Conservation (phyloP, 1,140 invertebrate species). For the Eulimnadia texana region DNA sequence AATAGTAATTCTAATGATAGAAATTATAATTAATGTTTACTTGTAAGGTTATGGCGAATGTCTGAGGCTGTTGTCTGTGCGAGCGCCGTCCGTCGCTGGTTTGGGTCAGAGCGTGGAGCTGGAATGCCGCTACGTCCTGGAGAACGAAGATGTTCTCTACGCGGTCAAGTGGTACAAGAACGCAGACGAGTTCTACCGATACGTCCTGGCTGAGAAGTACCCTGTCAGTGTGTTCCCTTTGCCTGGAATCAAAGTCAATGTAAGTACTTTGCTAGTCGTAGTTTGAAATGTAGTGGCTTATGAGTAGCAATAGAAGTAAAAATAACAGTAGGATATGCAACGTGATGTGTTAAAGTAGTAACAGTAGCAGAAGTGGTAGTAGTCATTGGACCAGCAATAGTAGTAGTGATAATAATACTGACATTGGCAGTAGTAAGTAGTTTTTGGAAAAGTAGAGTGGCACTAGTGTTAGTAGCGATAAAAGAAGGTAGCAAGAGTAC, state of each 20-base stretch:
- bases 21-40: not conserved
- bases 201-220: slow-evolving; percentile 13
- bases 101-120: slow-evolving; percentile 19
- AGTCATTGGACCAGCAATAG: too few species aligned
- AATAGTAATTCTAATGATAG: not conserved
- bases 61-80: not conserved
- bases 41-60: not conserved
- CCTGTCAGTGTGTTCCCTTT: slow-evolving; percentile 19
- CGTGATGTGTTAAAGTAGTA: too few species aligned
- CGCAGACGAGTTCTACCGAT: slow-evolving; percentile 23
- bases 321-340: too few species aligned
- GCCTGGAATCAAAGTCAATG: slow-evolving; percentile 22
- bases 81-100: slow-evolving; percentile 17
- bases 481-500: too few species aligned
- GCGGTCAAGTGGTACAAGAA: slow-evolving; percentile 28
- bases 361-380: too few species aligned
- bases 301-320: too few species aligned
- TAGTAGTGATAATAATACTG: too few species aligned
- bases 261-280: too few species aligned
- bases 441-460: too few species aligned
- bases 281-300: too few species aligned
- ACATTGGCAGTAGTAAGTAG: too few species aligned
- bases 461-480: too few species aligned
- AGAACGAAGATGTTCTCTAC: slow-evolving; percentile 22
- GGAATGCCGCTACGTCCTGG: slow-evolving; percentile 18